These are phyloP conservation scores for Buceros bicornis DNA, from an alignment of 2,797 vertebrate genomes.

Conservation along the genomic window DNA sequence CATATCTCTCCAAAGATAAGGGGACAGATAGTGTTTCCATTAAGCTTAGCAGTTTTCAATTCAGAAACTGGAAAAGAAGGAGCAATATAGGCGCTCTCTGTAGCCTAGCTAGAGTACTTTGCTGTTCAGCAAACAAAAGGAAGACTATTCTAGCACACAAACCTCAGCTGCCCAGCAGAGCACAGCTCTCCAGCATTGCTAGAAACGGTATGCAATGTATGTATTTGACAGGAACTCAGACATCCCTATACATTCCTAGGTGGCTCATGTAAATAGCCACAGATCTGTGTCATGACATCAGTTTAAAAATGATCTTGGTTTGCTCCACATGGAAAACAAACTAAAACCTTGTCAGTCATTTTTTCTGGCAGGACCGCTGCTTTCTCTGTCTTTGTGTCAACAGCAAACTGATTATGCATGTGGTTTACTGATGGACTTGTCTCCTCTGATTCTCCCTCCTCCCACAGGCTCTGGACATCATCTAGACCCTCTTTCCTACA, in stretches of 20 bases:
- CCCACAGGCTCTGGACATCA: not conserved
- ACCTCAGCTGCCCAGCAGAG: not conserved
- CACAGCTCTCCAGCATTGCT: not conserved
- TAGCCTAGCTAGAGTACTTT: not conserved
- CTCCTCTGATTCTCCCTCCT: not conserved
- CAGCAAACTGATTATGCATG: not conserved
- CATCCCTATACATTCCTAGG: not conserved
- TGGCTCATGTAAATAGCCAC: not conserved
- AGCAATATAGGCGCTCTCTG: not conserved
- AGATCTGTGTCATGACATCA: not conserved
- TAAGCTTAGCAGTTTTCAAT: not conserved
- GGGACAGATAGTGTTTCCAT: slow-evolving; percentile 10
- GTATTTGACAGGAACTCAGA: not conserved
- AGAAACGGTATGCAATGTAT: not conserved
- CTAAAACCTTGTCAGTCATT: not conserved
- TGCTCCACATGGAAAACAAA: not conserved
- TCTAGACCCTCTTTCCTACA: not conserved
- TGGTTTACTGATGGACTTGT: not conserved
- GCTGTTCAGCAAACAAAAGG: not conserved
- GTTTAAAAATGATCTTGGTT: not conserved
- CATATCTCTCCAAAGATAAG: slow-evolving; percentile 29
- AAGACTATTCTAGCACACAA: not conserved
- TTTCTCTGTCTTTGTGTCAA: not conserved
- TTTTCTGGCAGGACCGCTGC: not conserved
- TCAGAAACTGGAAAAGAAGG: not conserved